Evolutionary conservation across 2,888 invertebrate species (phyloP), one percentile per base, ranked within the genome.

Genomic region (Ichneumoninae sp.): DNA sequence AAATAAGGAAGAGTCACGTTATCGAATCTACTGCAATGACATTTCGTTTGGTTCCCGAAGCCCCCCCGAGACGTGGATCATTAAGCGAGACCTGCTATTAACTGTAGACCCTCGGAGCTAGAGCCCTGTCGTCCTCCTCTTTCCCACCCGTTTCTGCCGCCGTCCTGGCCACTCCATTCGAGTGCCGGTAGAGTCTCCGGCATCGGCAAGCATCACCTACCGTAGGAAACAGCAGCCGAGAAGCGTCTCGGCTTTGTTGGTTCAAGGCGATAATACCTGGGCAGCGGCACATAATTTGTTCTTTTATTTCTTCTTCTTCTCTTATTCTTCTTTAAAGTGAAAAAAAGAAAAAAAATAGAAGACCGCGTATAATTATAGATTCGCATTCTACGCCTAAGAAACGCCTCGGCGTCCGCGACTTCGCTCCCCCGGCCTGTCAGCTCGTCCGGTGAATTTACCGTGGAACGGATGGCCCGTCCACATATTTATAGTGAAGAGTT

Each of bases 11-110:
- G 74, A 86, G 81, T 86, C 83, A 89, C 89, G 88, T 89, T 90
- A 91, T 90, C 90, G 91, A 92, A 92, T 92, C 91, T 90, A 90
- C 89, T 87, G 91, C 92, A 92, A 92, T 92, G 92, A 92, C 92
- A 92, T 92, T 92, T 90, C 89, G 91, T 92, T 92, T 91, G 89
- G 88, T 66, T 87, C 86, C 86, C 84, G 81, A 70, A 54, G 57
- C 60, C 26, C 52, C 44, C 52, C 52, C 74, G 66, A 88, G 89
- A 90, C 90, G 88, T 87, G 87, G 90, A 91, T 92, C 91, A 93
- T 93, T 92, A 92, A 92, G 91, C 89, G 89, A 93, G 92, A 89
- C 92, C 92, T 90, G 89, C 90, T 92, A 93, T 93, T 93, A 92
- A 92, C 44, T 47, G 44, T 47, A 90, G 89, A 89, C 87, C 89